Evolutionary conservation across 2,888 invertebrate genomes (phyloP).

Genomic region (Dasypogon diadema): DNA sequence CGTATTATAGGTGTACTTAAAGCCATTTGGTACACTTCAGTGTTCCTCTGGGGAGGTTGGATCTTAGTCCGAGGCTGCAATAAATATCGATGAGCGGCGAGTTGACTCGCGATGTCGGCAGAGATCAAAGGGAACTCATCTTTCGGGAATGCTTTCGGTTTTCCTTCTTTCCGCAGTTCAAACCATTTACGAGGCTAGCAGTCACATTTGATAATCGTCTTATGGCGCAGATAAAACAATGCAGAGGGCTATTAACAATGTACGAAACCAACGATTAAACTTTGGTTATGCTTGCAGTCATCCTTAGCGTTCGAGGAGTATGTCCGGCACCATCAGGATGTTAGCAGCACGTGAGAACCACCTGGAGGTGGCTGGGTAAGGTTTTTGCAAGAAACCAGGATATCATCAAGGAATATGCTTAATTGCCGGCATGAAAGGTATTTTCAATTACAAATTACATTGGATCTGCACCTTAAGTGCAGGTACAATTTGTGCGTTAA

Average conservation of each 20-base stretch:
- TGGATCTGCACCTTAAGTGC: background rate
- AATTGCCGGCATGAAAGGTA: background rate
- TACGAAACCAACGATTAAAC: conserved; percentile 40
- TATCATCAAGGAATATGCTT: background rate
- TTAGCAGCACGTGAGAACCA: conserved; percentile 14
- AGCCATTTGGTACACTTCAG: conserved; percentile 38
- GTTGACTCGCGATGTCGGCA: conserved; percentile 51
- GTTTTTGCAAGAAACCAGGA: background rate
- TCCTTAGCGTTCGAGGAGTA: background rate
- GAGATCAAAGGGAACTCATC: conserved; percentile 47
- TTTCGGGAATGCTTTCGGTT: conserved; percentile 46
- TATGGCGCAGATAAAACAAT: conserved; percentile 43
- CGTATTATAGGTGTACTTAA: conserved; percentile 43
- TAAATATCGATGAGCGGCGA: conserved; percentile 56
- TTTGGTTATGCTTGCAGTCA: conserved; percentile 36
- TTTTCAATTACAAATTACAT: background rate
- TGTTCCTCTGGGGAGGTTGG: conserved; percentile 34
- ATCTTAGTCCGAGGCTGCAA: conserved; percentile 46
- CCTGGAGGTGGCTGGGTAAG: conserved; percentile 5
- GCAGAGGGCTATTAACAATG: conserved; percentile 40
- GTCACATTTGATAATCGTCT: conserved; percentile 50
- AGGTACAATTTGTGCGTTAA: no score
- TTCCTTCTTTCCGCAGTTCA: conserved; percentile 19
- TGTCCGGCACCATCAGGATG: background rate
- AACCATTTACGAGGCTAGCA: conserved; percentile 39